Evolutionary conservation across 2,888 invertebrate genomes (phyloP), one percentile per base, ranked within the genome.

Genomic region (Strigamia transsilvanica): DNA sequence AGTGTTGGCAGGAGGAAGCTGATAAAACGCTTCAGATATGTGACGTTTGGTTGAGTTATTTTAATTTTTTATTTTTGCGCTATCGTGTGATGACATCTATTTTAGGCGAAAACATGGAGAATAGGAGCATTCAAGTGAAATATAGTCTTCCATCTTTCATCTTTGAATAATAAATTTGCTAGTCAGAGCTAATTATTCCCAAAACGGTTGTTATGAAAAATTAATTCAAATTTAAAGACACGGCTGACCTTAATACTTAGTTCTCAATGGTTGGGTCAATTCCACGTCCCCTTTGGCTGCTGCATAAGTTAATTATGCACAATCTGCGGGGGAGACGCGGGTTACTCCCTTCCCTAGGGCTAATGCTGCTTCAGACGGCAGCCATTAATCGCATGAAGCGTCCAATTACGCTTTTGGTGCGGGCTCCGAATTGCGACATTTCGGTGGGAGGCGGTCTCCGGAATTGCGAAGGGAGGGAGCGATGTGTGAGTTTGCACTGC

Each of bases 201-300:
- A 66, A 66, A 66, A 66, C 23, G 18, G 61, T 66, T 66, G 61
- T 66, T 66, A 66, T 66, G 61, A 66, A 66, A 66, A 66, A 66
- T 66, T 66, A 66, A 66, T 66, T 66, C 61, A 66, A 66, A 66
- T 66, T 66, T 66, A 66, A 66, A 66, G 61, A 66, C 61, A 66
- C 61, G 61, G 61, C 21, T 66, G 61, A 66, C 61, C 61, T 66
- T 66, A 66, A 66, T 66, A 66, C 61, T 66, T 66, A 66, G 61
- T 23, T 66, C 61, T 66, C 61, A 66, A 66, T 66, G 61, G 61
- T 21, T 23, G 23, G 61, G 61, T 66, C 61, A 66, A 66, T 66
- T 66, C 61, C 61, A 66, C 61, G 18, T 66, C 23, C 61, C 61
- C 61, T 66, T 66, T 66, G 61, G 18, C 21, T 66, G 61, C 18